Base-by-base conservation (phyloP, 2,113 vertebrate species). In the Arothron firmamentum region DNA sequence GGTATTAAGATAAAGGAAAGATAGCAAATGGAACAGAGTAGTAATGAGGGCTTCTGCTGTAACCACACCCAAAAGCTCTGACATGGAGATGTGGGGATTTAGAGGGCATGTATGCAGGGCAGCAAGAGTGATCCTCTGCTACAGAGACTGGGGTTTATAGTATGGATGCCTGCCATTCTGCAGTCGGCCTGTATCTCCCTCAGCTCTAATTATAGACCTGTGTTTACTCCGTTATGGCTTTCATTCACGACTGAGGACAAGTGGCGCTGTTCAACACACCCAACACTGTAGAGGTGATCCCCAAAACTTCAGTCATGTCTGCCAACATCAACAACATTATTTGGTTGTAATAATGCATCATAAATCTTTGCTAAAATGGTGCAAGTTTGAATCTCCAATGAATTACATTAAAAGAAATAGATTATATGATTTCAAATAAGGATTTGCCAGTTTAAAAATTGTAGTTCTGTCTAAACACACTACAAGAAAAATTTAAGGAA, bases 161-260 rank as follows among this genome's bases (percentile, higher is more conserved):
- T 80, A 74, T 13, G 31, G 62, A 87, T 86, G 85, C 80, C 67
- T 80, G 70, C 81, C 86, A 85, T 88, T 84, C 83, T 88, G 69
- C 62, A 58, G 71, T 31, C 42, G 71, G 76, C 64, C 59, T 42
- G 62, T 54, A 62, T 59, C 76, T 77, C 72, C 70, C 65, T 23
- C 56, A 28, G 60, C 71, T 81, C 83, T 89, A 89, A 88, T 86
- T 88, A 86, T 89, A 89, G 88, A 57, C 43, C 19, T 1, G 56
- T 78, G 79, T 89, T 89, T 88, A 86, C 81, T 56, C 72, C 61
- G 10, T 70, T 78, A 41, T 23, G 31, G 72, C 68, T 69, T 75
- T 46, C 56, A 68, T 58, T 65, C 19, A n/a, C 5, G 42, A 66
- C 45, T 18, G 23, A 12, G 43, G 75, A 75, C 45, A 51, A 16